Percentiles rank a stretch among this genome's conserved stretches.
phyloP scores from a whole-genome alignment of 2,888 invertebrate genomes.

The Campopleginae sp. region DNA sequence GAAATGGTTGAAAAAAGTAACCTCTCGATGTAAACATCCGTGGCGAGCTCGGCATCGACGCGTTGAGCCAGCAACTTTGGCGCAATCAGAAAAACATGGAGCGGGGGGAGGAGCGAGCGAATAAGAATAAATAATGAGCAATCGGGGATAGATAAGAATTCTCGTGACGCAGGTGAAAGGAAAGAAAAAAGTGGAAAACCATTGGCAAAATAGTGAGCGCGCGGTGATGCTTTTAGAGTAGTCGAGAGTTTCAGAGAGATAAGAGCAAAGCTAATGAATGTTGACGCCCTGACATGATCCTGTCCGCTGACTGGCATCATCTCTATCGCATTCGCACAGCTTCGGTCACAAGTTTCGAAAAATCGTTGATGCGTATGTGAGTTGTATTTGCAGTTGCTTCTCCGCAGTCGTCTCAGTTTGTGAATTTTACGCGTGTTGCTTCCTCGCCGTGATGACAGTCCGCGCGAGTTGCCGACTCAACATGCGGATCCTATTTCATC shows the following conservation, averaged over 20 bases:
- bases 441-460: conserved; percentile 25
- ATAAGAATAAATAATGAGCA: conserved; percentile 30
- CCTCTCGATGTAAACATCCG: background rate
- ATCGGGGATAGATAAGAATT: conserved; percentile 28
- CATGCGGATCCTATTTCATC: conserved; percentile 19
- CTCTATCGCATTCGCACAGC: conserved; percentile 20
- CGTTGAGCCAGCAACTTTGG: conserved; percentile 10
- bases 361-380: conserved; percentile 46
- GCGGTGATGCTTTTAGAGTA: conserved; percentile 17
- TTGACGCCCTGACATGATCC: conserved; percentile 76
- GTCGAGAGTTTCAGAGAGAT: conserved; percentile 73
- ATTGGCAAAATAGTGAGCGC: conserved; percentile 22
- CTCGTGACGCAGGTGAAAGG: conserved; percentile 39
- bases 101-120: background rate
- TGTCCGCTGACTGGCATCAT: conserved; percentile 66
- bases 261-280: conserved; percentile 78
- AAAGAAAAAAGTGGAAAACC: conserved; percentile 22
- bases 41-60: too few relatives aligned
- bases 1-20: background rate
- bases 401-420: conserved; percentile 15
- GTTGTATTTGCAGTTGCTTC: background rate
- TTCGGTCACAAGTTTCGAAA: conserved; percentile 31
- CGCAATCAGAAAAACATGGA: background rate
- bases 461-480: conserved; percentile 5
- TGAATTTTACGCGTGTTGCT: conserved; percentile 42